Evolutionary conservation across 2,888 invertebrate species (phyloP), one percentile per base, ranked within the genome.

Genomic region (Endomychus coccineus): DNA sequence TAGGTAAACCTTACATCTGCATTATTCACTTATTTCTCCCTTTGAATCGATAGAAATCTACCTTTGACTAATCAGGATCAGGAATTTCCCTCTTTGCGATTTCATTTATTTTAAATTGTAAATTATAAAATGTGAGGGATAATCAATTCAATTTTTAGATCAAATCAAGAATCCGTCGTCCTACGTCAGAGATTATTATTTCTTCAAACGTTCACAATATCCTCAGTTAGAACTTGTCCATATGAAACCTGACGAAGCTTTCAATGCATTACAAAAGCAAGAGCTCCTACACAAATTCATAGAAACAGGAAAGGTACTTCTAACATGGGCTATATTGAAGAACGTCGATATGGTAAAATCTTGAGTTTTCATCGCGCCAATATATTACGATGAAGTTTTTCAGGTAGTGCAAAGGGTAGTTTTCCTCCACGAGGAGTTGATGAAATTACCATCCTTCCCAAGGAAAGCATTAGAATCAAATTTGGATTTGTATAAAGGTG

Each of bases 361-460:
- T 7, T 2, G 2, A 15, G 4, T 19, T 13, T 14, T 27, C n/a
- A 16, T 33, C 14, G 11, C 2, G 9, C 11, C n/a, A 10, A 16
- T n/a, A n/a, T n/a, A 7, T 19, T n/a, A 7, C n/a, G 21, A 6
- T 28, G 9, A 24, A 17, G 30, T 22, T 30, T 23, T 34, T 37
- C 2, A 88, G 84, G 80, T 96, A 6, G 94, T 96, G 4, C 97
- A 96, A 69, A 77, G 97, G 46, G 96, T 98, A 3, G 94, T 96
- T 2, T 98, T 98, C 61, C 74, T 99, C 4, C 97, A 98, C 63
- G 98, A 99, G 58, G 98, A 99, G 64, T 73, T 99, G 5, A 95
- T 96, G 81, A 98, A 98, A 62, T 71, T 98, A 5, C 97, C 97
- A 0, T 90, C 97, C 0, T 99, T 99, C 62, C 98, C 98, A 0